Conservation (phyloP, 1,140 invertebrate species). For the Pseudomyrmex gracilis region DNA sequence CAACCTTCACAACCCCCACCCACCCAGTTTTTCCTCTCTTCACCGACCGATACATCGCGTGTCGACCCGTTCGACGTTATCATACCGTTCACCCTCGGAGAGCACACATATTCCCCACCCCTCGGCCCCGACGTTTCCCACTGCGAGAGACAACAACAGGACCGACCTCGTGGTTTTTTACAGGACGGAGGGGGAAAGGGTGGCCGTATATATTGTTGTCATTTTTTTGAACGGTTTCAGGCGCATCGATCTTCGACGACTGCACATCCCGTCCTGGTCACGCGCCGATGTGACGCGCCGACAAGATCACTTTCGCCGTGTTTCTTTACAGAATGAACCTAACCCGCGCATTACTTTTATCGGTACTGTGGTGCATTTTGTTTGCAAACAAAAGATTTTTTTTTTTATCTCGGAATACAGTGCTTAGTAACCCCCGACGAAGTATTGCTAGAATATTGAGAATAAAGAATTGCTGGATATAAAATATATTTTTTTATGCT, state of each 20-base stretch:
- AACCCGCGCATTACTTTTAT: not conserved
- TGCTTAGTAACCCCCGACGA: no score
- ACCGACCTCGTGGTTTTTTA: conserved; percentile 73
- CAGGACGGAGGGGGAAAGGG: conserved; percentile 45
- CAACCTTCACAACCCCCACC: conserved; percentile 72
- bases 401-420: not conserved
- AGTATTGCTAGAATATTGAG: not conserved
- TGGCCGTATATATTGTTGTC: conserved; percentile 67
- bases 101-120: conserved; percentile 72
- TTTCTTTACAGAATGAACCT: conserved; percentile 42
- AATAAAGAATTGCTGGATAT: no score
- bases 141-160: conserved; percentile 71
- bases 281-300: conserved; percentile 46
- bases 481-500: not conserved
- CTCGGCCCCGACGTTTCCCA: conserved; percentile 57
- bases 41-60: conserved; percentile 71
- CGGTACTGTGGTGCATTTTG: not conserved
- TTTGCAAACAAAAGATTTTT: not conserved
- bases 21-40: conserved; percentile 69
- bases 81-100: conserved; percentile 71
- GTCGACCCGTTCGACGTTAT: conserved; percentile 73
- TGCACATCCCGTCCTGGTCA: conserved; percentile 36
- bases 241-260: conserved; percentile 69
- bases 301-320: conserved; percentile 70
- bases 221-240: conserved; percentile 52